Base-by-base conservation (phyloP, 2,797 vertebrate species). In the Pangasius djambal region DNA sequence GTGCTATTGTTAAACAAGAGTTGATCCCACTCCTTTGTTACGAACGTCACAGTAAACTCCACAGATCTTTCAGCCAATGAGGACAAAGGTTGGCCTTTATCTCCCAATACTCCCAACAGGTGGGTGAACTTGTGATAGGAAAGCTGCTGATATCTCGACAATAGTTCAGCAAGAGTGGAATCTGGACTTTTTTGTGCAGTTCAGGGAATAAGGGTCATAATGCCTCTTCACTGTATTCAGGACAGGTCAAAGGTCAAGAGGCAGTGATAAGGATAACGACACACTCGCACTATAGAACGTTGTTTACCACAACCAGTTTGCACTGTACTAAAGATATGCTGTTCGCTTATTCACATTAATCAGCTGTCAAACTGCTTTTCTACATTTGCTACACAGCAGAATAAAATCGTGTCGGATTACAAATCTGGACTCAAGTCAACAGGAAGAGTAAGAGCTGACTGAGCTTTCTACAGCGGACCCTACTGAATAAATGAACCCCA, bases 171-270 rank as follows among this genome's bases (percentile, higher is more conserved):
- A 63, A 37, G 10, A 50, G 72, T n/a, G 67, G 25, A 89, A 86
- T 83, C 69, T 88, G 88, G 87, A 91, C 91, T 89, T 89, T 90
- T 86, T n/a, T 82, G 44, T 55, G 34, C 72, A 37, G 50, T 87
- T 83, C 77, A 83, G 18, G 37, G 86, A 87, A 83, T 75, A 86
- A 79, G 78, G 86, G 52, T 83, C 86, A 83, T 67, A 34, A 40
- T 57, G 82, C 31, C 57, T 20, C 20, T 75, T 67, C 25, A 67
- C 55, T 52, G 34, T 4, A 13, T 63, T 28, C 37, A 1, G 74
- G 40, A 77, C 74, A 70, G 22, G 70, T 79, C 87, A 94, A 61
- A 89, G 93, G 93, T 94, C 92, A 94, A 28, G 59, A 83, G 18
- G n/a, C 37, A 52, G 72, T 25, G 48, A 77, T 77, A 69, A 67